Evolutionary conservation across 2,113 vertebrate genomes (phyloP).

Genomic region (Triplophysa tibetana): DNA sequence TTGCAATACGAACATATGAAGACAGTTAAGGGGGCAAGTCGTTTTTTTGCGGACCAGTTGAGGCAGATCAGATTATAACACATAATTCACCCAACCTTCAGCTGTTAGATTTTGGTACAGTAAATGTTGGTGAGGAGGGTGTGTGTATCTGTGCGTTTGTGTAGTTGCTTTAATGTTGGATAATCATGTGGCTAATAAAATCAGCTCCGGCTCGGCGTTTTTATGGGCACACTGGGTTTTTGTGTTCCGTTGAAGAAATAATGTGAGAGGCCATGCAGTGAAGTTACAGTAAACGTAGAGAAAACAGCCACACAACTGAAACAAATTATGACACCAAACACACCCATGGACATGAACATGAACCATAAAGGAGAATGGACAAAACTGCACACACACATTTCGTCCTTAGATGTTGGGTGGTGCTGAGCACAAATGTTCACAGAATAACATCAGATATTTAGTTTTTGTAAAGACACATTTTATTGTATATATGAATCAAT

Average conservation of each 20-base stretch:
- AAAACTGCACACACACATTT: not conserved
- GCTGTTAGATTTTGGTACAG: not conserved
- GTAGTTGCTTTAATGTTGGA: not conserved
- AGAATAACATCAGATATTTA: not conserved
- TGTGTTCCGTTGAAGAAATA: slow-evolving; percentile 2
- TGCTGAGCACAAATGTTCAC: not conserved
- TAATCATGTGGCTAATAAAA: slow-evolving; percentile 21
- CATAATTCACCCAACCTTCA: slow-evolving; percentile 4
- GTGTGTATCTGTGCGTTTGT: slow-evolving; percentile 30
- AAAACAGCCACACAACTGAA: not conserved
- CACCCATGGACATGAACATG: slow-evolving; percentile 1
- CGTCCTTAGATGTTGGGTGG: not conserved
- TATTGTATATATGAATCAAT: not conserved
- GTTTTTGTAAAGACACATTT: not conserved
- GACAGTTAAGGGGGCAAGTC: not conserved
- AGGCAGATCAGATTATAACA: slow-evolving; percentile 11
- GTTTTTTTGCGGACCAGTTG: not conserved
- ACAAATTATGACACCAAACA: not conserved
- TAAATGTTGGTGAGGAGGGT: slow-evolving; percentile 1
- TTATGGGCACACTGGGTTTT: slow-evolving; percentile 22
- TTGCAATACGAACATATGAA: not conserved
- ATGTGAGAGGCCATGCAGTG: not conserved
- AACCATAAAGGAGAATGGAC: not conserved
- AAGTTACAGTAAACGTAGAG: slow-evolving; percentile 12
- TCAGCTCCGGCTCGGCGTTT: slow-evolving; percentile 11